Base-by-base conservation (phyloP, 2,797 vertebrate genomes). In the Tauraco hartlaubi region DNA sequence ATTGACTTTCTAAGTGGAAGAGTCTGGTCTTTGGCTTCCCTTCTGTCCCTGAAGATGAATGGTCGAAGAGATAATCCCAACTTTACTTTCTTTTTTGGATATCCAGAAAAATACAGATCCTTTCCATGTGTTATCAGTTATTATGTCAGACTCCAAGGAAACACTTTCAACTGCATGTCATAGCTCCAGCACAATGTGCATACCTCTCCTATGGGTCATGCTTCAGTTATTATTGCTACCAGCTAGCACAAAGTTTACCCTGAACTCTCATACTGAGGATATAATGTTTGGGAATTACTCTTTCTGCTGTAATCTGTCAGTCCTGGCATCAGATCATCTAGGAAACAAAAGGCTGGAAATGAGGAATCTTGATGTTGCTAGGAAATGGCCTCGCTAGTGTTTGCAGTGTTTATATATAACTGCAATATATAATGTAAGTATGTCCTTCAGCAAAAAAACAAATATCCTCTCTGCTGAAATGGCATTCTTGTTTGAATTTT, bases 331-430 rank as follows among this genome's bases (percentile, higher is more conserved):
- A 67, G 48, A 39, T 59, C 14, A 48, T 22, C 26, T 56, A 39
- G 48, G 23, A 51, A 69, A 46, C 6, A 76, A 55, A 58, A 54
- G n/a, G 13, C 16, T 82, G 28, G 31, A 71, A 85, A 63, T 28
- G 4, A 6, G 13, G 8, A 90, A 90, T 74, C 37, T 43, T 18
- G 5, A n/a, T 29, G 81, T 67, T 48, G 8, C 39, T 56, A 26
- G 29, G 37, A 91, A 89, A 31, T 2, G 1, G 8, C 46, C 18
- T 73, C 0, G 0, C 2, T 16, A 26, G 4, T 71, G 16, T 46
- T 87, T 43, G 3, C 9, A 51, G 12, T 28, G 16, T 59, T 78
- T 87, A 5, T 35, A 6, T 72, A 19, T 16, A 79, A 33, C 4
- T 58, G 25, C 13, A 54, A 37, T 56, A 71, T 39, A 8, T 46